A percentile compares a stretch with the other conserved stretches of the same genome.
Evolutionary conservation across 2,113 vertebrate genomes (phyloP).

Genomic region (Riparia riparia): DNA sequence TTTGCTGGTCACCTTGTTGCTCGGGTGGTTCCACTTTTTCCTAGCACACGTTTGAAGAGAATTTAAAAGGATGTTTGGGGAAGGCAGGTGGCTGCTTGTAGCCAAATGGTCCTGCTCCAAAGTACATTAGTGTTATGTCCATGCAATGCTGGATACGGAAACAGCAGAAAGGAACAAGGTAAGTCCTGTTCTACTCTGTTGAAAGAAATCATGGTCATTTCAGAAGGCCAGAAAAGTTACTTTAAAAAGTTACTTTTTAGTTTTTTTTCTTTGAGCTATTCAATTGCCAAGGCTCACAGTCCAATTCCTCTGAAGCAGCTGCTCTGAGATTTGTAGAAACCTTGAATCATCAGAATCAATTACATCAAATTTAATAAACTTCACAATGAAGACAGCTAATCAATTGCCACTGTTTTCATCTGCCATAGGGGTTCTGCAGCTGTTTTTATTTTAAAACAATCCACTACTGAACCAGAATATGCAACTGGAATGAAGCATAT

Average conservation of each 20-base stretch:
- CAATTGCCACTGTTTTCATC: neutral
- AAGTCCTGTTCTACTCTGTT: neutral
- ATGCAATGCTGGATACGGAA: neutral
- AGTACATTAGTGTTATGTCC: no score
- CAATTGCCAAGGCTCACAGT: neutral
- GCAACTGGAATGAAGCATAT: neutral
- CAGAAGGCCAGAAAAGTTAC: neutral
- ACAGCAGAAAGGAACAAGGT: neutral
- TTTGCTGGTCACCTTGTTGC: neutral
- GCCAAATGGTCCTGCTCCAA: neutral
- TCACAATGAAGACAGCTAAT: neutral
- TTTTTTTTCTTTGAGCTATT: neutral
- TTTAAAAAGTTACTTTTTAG: neutral
- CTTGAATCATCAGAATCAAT: neutral
- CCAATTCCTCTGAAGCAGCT: neutral
- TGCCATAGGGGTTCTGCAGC: neutral
- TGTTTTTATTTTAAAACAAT: constrained; percentile 28
- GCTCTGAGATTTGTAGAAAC: neutral
- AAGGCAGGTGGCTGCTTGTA: neutral
- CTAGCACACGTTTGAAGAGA: rapidly evolving
- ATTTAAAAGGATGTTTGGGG: neutral
- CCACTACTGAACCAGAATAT: neutral
- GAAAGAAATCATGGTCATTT: neutral
- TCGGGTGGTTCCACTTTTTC: neutral
- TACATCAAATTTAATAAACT: constrained; percentile 18